phyloP scores from a whole-genome alignment of 2,113 vertebrate species.

The Pimephales promelas region DNA sequence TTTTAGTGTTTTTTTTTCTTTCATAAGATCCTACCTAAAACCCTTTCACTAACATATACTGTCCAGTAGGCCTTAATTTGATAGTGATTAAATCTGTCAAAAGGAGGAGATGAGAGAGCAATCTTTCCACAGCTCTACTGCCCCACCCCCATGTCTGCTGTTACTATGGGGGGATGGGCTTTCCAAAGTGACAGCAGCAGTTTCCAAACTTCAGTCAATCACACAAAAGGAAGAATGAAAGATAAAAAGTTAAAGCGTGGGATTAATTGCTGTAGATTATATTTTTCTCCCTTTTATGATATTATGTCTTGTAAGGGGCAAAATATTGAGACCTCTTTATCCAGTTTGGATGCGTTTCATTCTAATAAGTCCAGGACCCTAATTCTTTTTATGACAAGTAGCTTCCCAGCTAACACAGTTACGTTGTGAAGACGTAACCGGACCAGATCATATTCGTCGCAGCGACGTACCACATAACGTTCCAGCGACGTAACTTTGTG shows the following conservation, averaged over 20 bases:
- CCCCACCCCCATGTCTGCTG: not conserved
- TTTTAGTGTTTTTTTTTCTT: not conserved
- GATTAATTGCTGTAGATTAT: not conserved
- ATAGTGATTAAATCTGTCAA: not conserved
- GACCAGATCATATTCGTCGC: too few relatives aligned
- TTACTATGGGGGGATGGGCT: not conserved
- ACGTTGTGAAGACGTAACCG: too few relatives aligned
- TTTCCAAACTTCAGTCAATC: not conserved
- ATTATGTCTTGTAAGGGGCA: too few relatives aligned
- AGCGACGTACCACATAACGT: too few relatives aligned
- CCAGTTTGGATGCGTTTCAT: too few relatives aligned
- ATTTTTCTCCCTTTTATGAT: too few relatives aligned
- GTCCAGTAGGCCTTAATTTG: not conserved
- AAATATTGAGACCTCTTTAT: too few relatives aligned
- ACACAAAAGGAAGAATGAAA: not conserved
- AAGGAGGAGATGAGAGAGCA: conserved; percentile 5
- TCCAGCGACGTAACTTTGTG: too few relatives aligned
- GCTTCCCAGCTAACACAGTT: too few relatives aligned
- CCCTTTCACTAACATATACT: not conserved
- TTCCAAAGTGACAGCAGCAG: not conserved
- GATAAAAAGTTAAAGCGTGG: not conserved
- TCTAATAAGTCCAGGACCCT: too few relatives aligned
- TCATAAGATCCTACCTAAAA: not conserved
- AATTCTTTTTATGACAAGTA: too few relatives aligned
- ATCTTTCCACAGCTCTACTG: not conserved